phyloP scores from a whole-genome alignment of 2,888 invertebrate genomes.

The Sipha maydis region DNA sequence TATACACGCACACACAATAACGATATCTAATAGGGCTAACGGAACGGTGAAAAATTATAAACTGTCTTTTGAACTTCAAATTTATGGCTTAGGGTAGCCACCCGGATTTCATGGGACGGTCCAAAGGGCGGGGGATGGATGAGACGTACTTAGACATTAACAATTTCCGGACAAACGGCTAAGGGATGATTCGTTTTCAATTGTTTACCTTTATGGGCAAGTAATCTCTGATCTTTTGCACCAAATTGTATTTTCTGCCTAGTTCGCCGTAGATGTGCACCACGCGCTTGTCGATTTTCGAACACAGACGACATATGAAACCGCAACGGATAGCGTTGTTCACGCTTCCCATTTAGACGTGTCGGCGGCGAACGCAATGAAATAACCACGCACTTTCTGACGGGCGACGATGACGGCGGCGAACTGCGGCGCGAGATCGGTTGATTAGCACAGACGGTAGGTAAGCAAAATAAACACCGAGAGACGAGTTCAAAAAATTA shows the following conservation, averaged over 20 bases:
- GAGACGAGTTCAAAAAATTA: not conserved
- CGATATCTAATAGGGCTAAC: constrained; percentile 45
- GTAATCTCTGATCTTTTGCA: constrained; percentile 83
- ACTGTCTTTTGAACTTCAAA: too few relatives aligned
- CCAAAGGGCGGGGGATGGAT: too few relatives aligned
- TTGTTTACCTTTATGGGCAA: constrained; percentile 80
- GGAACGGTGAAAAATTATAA: not conserved
- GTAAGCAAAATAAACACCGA: not conserved
- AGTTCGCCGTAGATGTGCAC: constrained; percentile 85
- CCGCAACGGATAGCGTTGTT: constrained; percentile 83
- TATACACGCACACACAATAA: constrained; percentile 34
- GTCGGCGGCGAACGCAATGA: constrained; percentile 14
- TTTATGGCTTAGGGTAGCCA: too few relatives aligned
- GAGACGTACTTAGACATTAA: too few relatives aligned
- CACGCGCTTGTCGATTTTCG: constrained; percentile 85
- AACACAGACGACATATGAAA: constrained; percentile 86
- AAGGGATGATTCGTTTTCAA: too few relatives aligned
- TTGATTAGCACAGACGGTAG: constrained; percentile 2
- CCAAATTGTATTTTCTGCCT: constrained; percentile 78
- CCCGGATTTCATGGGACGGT: too few relatives aligned
- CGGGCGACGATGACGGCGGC: not conserved
- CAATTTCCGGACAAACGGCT: too few relatives aligned
- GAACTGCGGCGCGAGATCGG: constrained; percentile 10
- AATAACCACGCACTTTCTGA: constrained; percentile 1
- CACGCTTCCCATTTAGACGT: constrained; percentile 78